Percentiles rank a stretch among this genome's conserved stretches.
These are phyloP conservation scores for Epizoanthus stellaris DNA, from an alignment of 92 coral and sea anemone genomes.

Conservation along the genomic window DNA sequence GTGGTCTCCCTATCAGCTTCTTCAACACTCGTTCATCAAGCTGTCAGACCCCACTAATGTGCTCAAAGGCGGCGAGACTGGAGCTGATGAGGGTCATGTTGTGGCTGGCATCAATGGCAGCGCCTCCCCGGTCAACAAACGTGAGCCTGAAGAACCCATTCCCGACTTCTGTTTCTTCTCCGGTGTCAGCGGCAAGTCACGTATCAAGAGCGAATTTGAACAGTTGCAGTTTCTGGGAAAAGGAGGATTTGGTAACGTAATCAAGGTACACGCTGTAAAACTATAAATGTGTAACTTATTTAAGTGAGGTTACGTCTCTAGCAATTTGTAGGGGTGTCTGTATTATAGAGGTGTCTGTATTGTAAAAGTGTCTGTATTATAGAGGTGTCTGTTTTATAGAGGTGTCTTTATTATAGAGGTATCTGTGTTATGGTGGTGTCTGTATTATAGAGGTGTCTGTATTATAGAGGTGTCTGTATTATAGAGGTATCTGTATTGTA, in stretches of 20 bases:
- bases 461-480: too few relatives aligned
- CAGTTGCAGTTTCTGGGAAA: slow-evolving; percentile 92
- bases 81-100: slow-evolving; percentile 23
- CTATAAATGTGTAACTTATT: not conserved
- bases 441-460: too few relatives aligned
- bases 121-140: slow-evolving; percentile 45
- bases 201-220: slow-evolving; percentile 93
- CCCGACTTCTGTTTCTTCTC: slow-evolving; percentile 87
- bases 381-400: too few relatives aligned
- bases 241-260: slow-evolving; percentile 97
- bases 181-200: slow-evolving; percentile 90
- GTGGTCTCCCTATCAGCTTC: slow-evolving; percentile 85
- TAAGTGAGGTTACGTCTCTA: not conserved
- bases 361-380: too few relatives aligned
- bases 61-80: slow-evolving; percentile 44
- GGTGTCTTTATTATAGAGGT: too few relatives aligned
- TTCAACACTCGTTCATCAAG: slow-evolving; percentile 77
- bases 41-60: slow-evolving; percentile 37
- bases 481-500: too few relatives aligned
- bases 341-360: not conserved
- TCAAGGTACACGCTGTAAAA: slow-evolving; percentile 64
- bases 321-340: not conserved
- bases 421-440: too few relatives aligned
- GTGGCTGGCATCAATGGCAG: slow-evolving; percentile 44
- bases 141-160: slow-evolving; percentile 69